phyloP scores from a whole-genome alignment of 2,113 vertebrate genomes.

The Cyrtonyx montezumae region DNA sequence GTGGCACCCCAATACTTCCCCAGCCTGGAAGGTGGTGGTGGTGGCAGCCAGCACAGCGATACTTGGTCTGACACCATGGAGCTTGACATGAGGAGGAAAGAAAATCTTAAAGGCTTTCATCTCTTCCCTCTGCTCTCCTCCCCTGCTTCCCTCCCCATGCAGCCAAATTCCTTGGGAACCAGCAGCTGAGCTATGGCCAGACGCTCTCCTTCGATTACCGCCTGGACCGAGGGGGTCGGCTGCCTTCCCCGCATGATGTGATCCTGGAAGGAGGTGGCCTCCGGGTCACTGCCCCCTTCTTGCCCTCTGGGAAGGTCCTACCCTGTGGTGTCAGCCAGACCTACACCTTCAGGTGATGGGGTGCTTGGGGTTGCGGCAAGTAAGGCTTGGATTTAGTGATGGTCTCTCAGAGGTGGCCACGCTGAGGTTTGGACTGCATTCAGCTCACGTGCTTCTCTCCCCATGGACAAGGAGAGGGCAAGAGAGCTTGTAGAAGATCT shows the following conservation, averaged over 20 bases:
- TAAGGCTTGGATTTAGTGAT: not conserved
- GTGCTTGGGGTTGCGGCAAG: not conserved
- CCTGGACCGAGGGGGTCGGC: constrained; percentile 84
- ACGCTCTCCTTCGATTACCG: constrained; percentile 87
- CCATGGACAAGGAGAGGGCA: not conserved
- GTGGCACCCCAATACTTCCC: not conserved
- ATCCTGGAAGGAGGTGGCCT: constrained; percentile 88
- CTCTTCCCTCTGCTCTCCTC: not conserved
- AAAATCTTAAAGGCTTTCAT: not conserved
- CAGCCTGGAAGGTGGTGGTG: not conserved
- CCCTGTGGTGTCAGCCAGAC: constrained; percentile 85
- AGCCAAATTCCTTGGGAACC: constrained; percentile 88
- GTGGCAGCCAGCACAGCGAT: not conserved
- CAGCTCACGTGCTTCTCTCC: not conserved
- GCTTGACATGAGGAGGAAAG: not conserved
- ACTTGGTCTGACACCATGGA: not conserved
- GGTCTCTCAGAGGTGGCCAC: not conserved
- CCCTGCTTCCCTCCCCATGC: not conserved
- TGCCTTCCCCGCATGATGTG: constrained; percentile 83
- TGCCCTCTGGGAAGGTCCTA: constrained; percentile 78
- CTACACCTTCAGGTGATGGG: constrained; percentile 86
- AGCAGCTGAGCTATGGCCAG: constrained; percentile 90
- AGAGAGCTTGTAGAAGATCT: not conserved
- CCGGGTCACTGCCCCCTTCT: constrained; percentile 80
- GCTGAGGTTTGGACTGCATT: not conserved